Evolutionary conservation across 2,113 vertebrate species (phyloP), one percentile per base, ranked within the genome.

Genomic region (Platycercus adscitus): DNA sequence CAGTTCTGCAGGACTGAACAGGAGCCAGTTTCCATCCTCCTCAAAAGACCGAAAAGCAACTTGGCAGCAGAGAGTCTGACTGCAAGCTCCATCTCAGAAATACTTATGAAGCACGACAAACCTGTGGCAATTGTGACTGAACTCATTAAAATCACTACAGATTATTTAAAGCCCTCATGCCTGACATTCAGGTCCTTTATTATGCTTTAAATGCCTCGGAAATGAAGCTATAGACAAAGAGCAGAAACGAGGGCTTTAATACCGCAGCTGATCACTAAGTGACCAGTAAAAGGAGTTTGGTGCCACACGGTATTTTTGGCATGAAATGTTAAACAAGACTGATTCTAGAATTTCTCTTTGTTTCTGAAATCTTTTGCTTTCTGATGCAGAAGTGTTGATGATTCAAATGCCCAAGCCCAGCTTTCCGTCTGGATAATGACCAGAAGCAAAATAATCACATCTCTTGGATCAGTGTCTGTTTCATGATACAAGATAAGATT

Each of bases 391-490:
- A 85, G 21, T 29, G 63, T 84, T 89, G 72, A 88, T 58, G 65
- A 77, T 39, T 82, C 39, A 92, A 86, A 88, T 35, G 46, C 37
- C 61, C 47, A 86, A 81, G 56, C 75, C 49, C 43, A 86, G 91
- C 86, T 92, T 94, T 81, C 49, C 73, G 53, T 69, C 58, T 72
- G 35, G 78, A 89, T 89, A 96, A 90, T 82, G 88, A 95, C 84
- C 83, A 52, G 58, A 91, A 93, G 90, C 84, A 93, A 95, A 96
- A 78, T 37, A 97, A 97, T 95, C 93, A 90, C 53, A 94, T 95
- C 75, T 94, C 83, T 86, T 80, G 76, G 66, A 95, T 95, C 84
- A 88, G 81, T 80, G 79, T 96, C 91, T 94, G 91, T 83, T 95
- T 95, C 84, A 87, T 69, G 93, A 96, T 94, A 91, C 0, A 4